These are phyloP conservation scores for Miniopterus natalensis DNA, from an alignment of 2,113 vertebrate species.

Conservation along the genomic window DNA sequence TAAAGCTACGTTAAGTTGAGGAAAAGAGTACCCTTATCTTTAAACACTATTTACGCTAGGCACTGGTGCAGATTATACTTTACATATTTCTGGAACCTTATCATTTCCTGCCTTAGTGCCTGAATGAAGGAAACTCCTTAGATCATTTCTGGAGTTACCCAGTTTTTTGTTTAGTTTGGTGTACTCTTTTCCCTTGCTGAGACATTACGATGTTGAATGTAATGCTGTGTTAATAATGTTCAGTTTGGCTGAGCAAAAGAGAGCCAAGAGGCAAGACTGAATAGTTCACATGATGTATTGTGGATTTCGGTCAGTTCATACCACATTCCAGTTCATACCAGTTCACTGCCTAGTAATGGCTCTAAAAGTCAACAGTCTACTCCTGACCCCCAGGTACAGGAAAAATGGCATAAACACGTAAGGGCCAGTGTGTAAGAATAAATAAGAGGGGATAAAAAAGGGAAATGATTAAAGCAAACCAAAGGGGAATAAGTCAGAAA, in stretches of 20 bases:
- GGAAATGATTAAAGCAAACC: neutral
- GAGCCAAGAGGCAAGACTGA: neutral
- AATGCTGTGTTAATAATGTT: neutral
- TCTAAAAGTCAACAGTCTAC: neutral
- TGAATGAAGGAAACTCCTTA: neutral
- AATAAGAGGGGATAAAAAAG: neutral
- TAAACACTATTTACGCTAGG: constrained; percentile 1
- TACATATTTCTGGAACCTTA: neutral
- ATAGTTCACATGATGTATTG: neutral
- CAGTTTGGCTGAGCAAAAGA: neutral
- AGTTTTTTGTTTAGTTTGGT: neutral
- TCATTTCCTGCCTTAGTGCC: neutral
- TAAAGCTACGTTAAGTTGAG: neutral
- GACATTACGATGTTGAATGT: neutral
- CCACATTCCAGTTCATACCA: neutral
- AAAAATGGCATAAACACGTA: neutral
- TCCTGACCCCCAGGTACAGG: neutral
- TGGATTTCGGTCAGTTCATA: neutral
- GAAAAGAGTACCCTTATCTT: neutral
- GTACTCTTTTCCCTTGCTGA: neutral
- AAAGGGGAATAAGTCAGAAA: neutral
- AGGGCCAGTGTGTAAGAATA: neutral
- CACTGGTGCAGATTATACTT: neutral
- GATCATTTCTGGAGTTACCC: neutral
- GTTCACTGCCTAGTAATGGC: neutral